Conservation (phyloP, 2,113 vertebrate genomes). For the Saiga tatarica region DNA sequence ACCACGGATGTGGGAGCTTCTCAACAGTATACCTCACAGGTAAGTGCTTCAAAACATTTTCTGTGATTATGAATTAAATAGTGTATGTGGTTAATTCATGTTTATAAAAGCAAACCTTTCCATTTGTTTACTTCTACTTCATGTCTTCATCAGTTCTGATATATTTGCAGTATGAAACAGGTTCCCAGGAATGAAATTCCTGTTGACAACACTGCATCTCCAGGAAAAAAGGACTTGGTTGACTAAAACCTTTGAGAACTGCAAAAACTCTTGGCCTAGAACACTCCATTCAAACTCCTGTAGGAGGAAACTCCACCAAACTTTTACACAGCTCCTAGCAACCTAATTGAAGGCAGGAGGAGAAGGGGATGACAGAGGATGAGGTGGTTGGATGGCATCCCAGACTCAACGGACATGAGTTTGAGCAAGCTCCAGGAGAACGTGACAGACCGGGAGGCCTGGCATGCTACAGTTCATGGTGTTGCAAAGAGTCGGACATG, state of each 20-base stretch:
- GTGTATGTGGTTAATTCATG: neutral
- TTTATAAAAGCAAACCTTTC: neutral
- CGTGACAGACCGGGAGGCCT: neutral
- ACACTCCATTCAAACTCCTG: neutral
- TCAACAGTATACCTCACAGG: neutral
- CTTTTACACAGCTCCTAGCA: neutral
- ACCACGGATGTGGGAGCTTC: neutral
- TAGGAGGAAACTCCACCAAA: neutral
- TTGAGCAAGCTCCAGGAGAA: neutral
- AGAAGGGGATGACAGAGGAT: neutral
- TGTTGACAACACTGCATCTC: neutral
- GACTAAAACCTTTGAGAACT: neutral
- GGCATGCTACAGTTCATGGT: accelerated
- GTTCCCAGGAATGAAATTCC: neutral
- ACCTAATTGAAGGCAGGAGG: neutral
- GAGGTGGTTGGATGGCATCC: neutral
- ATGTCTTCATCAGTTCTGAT: neutral
- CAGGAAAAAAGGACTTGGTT: neutral
- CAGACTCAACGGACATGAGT: neutral
- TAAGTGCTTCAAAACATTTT: neutral
- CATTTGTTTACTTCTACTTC: neutral
- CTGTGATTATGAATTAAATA: neutral
- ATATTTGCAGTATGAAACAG: neutral
- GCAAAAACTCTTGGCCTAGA: neutral
- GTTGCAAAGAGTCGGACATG: neutral